Conservation (phyloP, 1,140 invertebrate species). For the Drosophila funebris region DNA sequence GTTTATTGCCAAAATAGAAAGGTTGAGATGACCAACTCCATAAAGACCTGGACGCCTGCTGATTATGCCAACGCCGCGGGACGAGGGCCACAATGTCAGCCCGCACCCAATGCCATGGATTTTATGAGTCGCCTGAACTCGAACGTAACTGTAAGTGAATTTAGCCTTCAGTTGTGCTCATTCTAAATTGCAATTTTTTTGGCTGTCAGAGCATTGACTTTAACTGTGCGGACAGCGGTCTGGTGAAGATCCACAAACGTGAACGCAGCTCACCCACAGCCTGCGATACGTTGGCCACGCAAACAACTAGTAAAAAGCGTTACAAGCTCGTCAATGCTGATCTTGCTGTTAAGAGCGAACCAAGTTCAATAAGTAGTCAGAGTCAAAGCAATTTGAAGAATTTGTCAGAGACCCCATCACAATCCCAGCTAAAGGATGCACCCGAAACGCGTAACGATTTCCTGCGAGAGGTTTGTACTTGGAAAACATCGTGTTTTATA, state of each 20-base stretch:
- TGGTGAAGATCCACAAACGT: constrained; percentile 78
- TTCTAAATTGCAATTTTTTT: neutral
- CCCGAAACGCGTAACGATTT: constrained; percentile 78
- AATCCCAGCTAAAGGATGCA: constrained; percentile 33
- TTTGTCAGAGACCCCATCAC: neutral
- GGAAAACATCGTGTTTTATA: neutral
- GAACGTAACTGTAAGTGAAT: constrained; percentile 59
- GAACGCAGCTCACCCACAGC: constrained; percentile 59
- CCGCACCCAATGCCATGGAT: constrained; percentile 84
- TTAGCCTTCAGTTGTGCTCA: neutral
- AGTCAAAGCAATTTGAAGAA: neutral
- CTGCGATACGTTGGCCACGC: constrained; percentile 9
- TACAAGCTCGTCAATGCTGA: constrained; percentile 62
- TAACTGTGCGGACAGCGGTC: constrained; percentile 33
- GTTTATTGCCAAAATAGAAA: constrained; percentile 44
- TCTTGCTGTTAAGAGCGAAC: constrained; percentile 26
- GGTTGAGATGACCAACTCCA: constrained; percentile 85
- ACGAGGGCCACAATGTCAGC: constrained; percentile 63
- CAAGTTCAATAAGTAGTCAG: constrained; percentile 4
- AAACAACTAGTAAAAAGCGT: constrained; percentile 53
- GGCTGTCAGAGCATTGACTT: constrained; percentile 67
- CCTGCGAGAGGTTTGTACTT: constrained; percentile 48
- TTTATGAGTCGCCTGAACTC: constrained; percentile 85
- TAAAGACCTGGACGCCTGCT: constrained; percentile 76
- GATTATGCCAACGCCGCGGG: constrained; percentile 80